A percentile compares a stretch with the other conserved stretches of the same genome.
Conservation (phyloP, 2,113 vertebrate genomes). For the Cyprinodon tularosa region DNA sequence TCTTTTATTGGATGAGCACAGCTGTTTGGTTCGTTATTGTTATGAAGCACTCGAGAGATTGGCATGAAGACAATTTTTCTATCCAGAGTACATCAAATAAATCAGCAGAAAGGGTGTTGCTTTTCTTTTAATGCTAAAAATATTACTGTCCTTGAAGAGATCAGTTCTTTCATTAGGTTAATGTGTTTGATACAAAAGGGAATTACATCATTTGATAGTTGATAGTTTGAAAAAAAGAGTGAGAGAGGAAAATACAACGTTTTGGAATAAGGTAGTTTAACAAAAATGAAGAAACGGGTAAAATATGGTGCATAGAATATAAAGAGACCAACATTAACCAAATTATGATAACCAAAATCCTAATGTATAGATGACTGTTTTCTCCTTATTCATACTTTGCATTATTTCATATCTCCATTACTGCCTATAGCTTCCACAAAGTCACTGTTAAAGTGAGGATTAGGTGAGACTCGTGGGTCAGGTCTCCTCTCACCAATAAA, state of each 20-base stretch:
- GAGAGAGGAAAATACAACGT: not conserved
- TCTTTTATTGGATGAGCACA: constrained; percentile 10
- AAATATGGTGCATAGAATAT: not conserved
- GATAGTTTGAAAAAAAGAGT: not conserved
- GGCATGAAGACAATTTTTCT: constrained; percentile 3
- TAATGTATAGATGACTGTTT: constrained; percentile 9
- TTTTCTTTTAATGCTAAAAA: constrained; percentile 1
- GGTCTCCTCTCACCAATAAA: constrained; percentile 9
- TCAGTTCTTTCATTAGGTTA: not conserved
- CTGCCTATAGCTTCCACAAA: constrained; percentile 3
- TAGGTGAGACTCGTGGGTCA: not conserved
- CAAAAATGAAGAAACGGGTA: not conserved
- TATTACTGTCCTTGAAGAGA: constrained; percentile 1
- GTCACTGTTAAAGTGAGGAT: not conserved
- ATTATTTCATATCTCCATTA: constrained; percentile 17
- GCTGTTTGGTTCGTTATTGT: constrained; percentile 37
- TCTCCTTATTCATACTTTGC: constrained; percentile 24
- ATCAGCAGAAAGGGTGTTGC: constrained; percentile 7
- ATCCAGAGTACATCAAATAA: constrained; percentile 12
- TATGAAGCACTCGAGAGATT: constrained; percentile 25
- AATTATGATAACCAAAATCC: constrained; percentile 12
- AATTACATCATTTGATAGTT: constrained; percentile 8
- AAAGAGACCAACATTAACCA: not conserved
- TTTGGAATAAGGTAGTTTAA: not conserved
- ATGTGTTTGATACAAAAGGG: constrained; percentile 9